Evolutionary conservation across 1,140 invertebrate species (phyloP), one percentile per base, ranked within the genome.

Genomic region (Vanessa atalanta): DNA sequence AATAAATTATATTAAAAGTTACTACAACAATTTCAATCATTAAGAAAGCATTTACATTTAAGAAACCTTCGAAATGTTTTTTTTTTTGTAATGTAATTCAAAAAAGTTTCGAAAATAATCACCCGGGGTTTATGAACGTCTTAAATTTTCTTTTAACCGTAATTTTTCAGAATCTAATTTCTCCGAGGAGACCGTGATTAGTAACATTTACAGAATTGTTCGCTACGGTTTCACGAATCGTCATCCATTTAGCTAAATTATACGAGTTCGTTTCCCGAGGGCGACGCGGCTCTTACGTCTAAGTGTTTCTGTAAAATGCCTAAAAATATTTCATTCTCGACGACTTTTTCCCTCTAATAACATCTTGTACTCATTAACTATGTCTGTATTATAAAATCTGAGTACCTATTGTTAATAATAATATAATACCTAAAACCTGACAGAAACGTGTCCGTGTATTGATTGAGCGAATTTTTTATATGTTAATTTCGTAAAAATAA

Each of bases 161-260:
- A 20, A 64, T 61, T 60, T n/a, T 69, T 60, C 15, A 23, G 43
- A 61, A 69, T 48, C 20, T 69, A 69, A 69, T 69, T 61, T 69
- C 43, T 69, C 20, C 31, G 55, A 69, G 53, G 31, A 53, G 15
- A 14, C 16, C 53, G 67, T 69, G 67, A 69, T 69, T 69, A 69
- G 65, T 67, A 67, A 67, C 48, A 67, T 67, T 67, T 67, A 67
- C 26, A 51, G 65, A 67, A 67, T 67, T 55, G 65, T 55, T 67
- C 67, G 31, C 55, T 37, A 61, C 55, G 37, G 37, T 69, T 69
- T 69, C 60, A 61, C 55, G 55, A 61, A 60, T 69, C 20, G 55
- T 43, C 20, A 20, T 55, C 55, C 55, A 69, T 69, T 69, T 69
- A 69, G 67, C 16, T 20, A 69, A 69, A 69, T 61, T 69, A 31